A percentile compares a stretch with the other conserved stretches of the same genome.
Evolutionary conservation across 1,140 invertebrate genomes (phyloP).

Genomic region (Drosophila rhopaloa): DNA sequence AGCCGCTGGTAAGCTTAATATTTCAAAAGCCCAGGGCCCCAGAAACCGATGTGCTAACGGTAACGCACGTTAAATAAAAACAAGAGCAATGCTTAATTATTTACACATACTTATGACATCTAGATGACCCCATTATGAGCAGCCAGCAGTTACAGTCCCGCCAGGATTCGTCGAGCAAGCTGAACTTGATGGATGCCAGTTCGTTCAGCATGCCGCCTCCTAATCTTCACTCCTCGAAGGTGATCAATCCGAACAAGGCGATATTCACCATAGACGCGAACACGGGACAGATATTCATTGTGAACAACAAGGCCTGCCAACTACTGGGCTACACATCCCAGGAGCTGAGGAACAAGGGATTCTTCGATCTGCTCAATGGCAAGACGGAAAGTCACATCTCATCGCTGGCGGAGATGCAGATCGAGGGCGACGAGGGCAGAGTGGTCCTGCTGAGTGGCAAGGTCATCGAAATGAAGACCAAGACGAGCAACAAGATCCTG

Average conservation of each 20-base stretch:
- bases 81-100: conserved; percentile 5
- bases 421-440: conserved; percentile 86
- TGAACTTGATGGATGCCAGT: conserved; percentile 43
- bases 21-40: background rate
- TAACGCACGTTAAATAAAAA: background rate
- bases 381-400: conserved; percentile 86
- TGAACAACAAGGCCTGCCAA: conserved; percentile 87
- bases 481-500: conserved; percentile 85
- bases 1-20: conserved; percentile 13
- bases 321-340: conserved; percentile 87
- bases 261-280: conserved; percentile 87
- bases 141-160: conserved; percentile 5
- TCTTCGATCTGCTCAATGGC: conserved; percentile 86
- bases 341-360: conserved; percentile 86
- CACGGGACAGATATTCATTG: conserved; percentile 87
- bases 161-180: conserved; percentile 26
- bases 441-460: conserved; percentile 87
- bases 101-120: conserved; percentile 9
- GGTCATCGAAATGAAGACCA: conserved; percentile 87
- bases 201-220: conserved; percentile 50
- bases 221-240: conserved; percentile 58
- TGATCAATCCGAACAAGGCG: conserved; percentile 86
- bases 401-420: conserved; percentile 86
- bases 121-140: conserved; percentile 30
- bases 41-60: conserved; percentile 6